A percentile compares a stretch with the other conserved stretches of the same genome.
Evolutionary conservation across 53 echinoderm and acorn worm species (phyloP).

Genomic region (Temnopleurus reevesii): DNA sequence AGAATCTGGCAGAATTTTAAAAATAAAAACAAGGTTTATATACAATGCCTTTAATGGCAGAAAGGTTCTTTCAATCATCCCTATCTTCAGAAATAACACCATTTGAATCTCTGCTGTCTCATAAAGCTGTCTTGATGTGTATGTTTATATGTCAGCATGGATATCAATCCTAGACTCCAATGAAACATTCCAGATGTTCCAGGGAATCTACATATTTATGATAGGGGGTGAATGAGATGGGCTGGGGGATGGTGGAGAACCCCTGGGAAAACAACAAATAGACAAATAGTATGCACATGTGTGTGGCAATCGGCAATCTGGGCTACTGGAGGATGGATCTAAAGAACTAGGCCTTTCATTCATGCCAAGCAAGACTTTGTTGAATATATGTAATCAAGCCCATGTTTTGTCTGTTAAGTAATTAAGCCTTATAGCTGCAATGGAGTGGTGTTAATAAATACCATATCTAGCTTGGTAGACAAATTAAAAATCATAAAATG

Average conservation of each 20-base stretch:
- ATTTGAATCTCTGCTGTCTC: not conserved
- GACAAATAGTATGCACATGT: not conserved
- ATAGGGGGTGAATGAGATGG: constrained; percentile 2
- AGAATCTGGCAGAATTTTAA: too few relatives aligned
- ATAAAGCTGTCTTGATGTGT: constrained; percentile 45
- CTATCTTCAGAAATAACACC: constrained; percentile 7
- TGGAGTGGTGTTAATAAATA: too few relatives aligned
- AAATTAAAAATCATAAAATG: too few relatives aligned
- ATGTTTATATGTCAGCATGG: constrained; percentile 52
- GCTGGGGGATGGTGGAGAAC: not conserved
- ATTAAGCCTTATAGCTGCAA: too few relatives aligned
- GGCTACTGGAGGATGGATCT: too few relatives aligned
- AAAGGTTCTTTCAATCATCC: constrained; percentile 26
- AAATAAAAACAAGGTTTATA: too few relatives aligned
- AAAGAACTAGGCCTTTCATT: too few relatives aligned
- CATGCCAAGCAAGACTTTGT: too few relatives aligned
- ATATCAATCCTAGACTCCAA: constrained; percentile 23
- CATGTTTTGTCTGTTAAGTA: too few relatives aligned
- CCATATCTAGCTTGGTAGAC: too few relatives aligned
- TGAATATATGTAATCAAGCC: too few relatives aligned
- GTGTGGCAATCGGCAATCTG: not conserved
- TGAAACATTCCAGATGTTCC: constrained; percentile 41
- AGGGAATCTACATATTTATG: constrained; percentile 11
- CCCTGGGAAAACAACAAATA: constrained; percentile 25
- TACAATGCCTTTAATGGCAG: not conserved